These are phyloP conservation scores for Eleutherodactylus coqui DNA, from an alignment of 2,797 vertebrate species.

Conservation along the genomic window DNA sequence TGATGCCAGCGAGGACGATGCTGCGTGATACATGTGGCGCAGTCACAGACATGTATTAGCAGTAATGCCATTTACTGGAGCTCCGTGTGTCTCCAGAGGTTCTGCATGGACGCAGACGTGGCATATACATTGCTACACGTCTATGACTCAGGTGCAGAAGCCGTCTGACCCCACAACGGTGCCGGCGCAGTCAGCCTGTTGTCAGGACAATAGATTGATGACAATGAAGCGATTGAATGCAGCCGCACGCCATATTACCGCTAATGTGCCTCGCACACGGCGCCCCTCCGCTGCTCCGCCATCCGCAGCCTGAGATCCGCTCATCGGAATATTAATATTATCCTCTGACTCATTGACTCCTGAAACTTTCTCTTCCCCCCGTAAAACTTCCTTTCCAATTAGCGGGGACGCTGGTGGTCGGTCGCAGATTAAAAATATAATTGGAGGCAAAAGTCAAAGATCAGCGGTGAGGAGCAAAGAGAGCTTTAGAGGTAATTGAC, in stretches of 20 bases:
- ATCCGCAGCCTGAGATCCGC: not conserved
- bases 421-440: conserved; percentile 15
- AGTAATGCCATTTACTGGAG: no score
- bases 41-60: no score
- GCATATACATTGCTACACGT: no score
- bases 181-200: not conserved
- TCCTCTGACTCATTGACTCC: not conserved
- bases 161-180: not conserved
- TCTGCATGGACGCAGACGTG: no score
- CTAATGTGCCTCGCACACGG: not conserved
- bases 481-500: conserved; percentile 5
- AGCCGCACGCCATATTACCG: not conserved
- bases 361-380: conserved; percentile 6
- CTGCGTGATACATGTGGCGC: no score
- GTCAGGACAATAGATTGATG: conserved; percentile 12
- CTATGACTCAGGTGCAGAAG: not conserved
- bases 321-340: not conserved
- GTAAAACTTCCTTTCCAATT: conserved; percentile 14
- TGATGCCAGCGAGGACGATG: no score
- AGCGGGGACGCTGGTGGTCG: not conserved
- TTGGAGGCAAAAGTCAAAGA: conserved; percentile 46
- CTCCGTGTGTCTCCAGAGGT: no score
- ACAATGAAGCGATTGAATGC: conserved; percentile 27
- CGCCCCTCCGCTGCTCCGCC: not conserved
- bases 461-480: not conserved